Percentiles rank a stretch among this genome's conserved stretches.
Conservation (phyloP, 2,888 invertebrate genomes). For the Heteromyza rotundicornis region DNA sequence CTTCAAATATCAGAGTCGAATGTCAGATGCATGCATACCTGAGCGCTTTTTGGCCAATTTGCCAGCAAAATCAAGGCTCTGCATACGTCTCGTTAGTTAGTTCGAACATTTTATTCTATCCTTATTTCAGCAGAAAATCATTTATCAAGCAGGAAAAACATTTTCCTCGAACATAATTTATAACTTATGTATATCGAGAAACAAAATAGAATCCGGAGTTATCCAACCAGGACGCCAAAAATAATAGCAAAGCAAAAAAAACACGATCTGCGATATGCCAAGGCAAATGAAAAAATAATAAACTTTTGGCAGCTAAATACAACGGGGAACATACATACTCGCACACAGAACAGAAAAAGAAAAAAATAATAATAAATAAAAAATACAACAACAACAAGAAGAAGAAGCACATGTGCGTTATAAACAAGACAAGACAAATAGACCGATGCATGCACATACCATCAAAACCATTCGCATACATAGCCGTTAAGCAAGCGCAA, state of each 20-base stretch:
- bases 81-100: too few relatives aligned
- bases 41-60: too few relatives aligned
- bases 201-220: neutral
- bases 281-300: slow-evolving; percentile 5
- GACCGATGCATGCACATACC: neutral
- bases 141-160: neutral
- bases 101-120: too few relatives aligned
- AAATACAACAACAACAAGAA: neutral
- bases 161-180: neutral
- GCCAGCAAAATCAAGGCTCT: too few relatives aligned
- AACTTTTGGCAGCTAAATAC: slow-evolving; percentile 1
- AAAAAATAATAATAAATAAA: neutral
- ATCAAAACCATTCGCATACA: neutral
- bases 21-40: too few relatives aligned
- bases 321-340: neutral
- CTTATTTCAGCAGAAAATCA: too few relatives aligned
- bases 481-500: neutral
- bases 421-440: neutral
- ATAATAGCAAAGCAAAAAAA: neutral
- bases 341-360: neutral
- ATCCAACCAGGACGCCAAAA: neutral
- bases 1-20: too few relatives aligned
- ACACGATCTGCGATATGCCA: slow-evolving; percentile 2
- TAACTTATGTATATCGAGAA: neutral
- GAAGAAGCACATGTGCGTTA: neutral